Percentiles rank a stretch among this genome's conserved stretches.
phyloP scores from a whole-genome alignment of 2,888 invertebrate species.

The Xestoiulus laeticollis region DNA sequence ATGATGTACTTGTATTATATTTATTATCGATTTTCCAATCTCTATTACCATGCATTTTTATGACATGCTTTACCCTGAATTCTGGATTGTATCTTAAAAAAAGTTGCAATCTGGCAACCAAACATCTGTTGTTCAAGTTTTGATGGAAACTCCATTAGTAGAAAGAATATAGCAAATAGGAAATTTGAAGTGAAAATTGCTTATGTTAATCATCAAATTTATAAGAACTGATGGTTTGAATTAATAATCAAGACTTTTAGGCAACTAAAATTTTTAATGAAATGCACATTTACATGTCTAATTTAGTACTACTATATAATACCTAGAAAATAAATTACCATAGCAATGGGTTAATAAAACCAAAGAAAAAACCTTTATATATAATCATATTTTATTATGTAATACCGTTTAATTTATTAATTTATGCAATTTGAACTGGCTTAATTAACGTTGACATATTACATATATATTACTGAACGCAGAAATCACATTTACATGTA shows the following conservation, averaged over 20 bases:
- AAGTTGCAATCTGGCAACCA: not conserved
- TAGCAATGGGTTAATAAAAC: too few species aligned
- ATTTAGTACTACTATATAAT: too few species aligned
- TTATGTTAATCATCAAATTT: not conserved
- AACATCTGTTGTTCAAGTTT: not conserved
- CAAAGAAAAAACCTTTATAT: too few species aligned
- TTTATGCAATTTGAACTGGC: too few species aligned
- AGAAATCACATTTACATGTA: too few species aligned
- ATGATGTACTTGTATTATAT: not conserved
- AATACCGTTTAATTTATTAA: too few species aligned
- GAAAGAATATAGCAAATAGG: not conserved
- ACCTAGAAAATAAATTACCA: too few species aligned
- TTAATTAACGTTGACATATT: too few species aligned
- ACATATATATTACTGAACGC: too few species aligned
- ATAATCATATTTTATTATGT: too few species aligned
- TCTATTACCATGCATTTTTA: not conserved
- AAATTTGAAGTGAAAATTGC: too few species aligned
- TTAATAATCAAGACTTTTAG: not conserved
- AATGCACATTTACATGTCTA: too few species aligned
- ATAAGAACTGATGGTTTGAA: not conserved
- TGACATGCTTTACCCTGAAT: not conserved
- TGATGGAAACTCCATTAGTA: not conserved
- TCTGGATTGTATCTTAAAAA: not conserved
- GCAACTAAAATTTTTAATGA: not conserved
- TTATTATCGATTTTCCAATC: conserved; percentile 17